phyloP scores from a whole-genome alignment of 2,113 vertebrate genomes.

The Tenebrosternarchus preto region DNA sequence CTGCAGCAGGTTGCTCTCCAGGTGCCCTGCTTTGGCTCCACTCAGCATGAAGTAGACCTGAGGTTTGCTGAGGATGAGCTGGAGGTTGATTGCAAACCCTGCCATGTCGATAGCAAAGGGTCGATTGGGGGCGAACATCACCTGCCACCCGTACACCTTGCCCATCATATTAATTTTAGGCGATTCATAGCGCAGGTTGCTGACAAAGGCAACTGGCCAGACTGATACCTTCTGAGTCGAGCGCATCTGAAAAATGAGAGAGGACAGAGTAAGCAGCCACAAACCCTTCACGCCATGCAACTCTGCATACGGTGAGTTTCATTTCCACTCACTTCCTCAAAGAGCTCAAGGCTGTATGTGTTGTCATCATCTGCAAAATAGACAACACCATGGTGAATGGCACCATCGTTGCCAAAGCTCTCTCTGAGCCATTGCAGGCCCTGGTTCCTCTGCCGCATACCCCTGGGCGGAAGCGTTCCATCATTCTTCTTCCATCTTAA shows the following conservation, averaged over 20 bases:
- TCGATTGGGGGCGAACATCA: conserved; percentile 82
- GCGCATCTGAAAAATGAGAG: conserved; percentile 76
- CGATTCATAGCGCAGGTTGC: conserved; percentile 81
- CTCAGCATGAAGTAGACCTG: conserved; percentile 84
- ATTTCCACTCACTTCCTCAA: conserved; percentile 84
- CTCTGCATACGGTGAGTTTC: too few relatives aligned
- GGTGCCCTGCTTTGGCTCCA: conserved; percentile 84
- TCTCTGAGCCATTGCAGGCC: conserved; percentile 88
- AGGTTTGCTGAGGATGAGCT: conserved; percentile 80
- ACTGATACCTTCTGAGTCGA: conserved; percentile 82
- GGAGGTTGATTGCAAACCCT: conserved; percentile 84
- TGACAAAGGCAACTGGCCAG: conserved; percentile 87
- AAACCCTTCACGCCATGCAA: not conserved
- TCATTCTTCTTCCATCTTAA: conserved; percentile 69
- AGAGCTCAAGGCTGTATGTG: conserved; percentile 92
- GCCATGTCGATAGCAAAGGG: conserved; percentile 90
- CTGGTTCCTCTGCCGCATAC: conserved; percentile 89
- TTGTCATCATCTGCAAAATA: conserved; percentile 98
- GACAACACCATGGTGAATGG: conserved; percentile 79
- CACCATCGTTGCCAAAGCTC: conserved; percentile 66
- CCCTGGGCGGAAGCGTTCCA: conserved; percentile 76
- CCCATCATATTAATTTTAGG: conserved; percentile 80
- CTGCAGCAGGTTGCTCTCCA: conserved; percentile 84
- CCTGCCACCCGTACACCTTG: conserved; percentile 86
- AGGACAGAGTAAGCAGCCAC: not conserved